Evolutionary conservation across 2,888 invertebrate species (phyloP).

Genomic region (Leptogaster cylindrica): DNA sequence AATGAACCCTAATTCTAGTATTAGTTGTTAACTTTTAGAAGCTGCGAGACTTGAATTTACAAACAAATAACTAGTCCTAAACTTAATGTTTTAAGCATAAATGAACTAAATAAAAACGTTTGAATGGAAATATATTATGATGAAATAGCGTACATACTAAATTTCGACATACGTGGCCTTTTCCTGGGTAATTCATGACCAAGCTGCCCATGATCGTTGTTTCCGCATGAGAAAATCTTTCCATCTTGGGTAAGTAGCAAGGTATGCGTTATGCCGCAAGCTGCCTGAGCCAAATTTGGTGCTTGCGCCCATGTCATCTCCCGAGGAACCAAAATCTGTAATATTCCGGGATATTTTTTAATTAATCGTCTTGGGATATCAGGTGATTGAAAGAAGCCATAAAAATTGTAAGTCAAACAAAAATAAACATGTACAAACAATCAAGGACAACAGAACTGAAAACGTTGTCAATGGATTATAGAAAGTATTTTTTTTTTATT

Average conservation of each 20-base stretch:
- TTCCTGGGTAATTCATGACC: slow-evolving; percentile 74
- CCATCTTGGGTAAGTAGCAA: slow-evolving; percentile 79
- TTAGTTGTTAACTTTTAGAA: too few species aligned
- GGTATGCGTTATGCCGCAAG: slow-evolving; percentile 85
- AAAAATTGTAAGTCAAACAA: background rate
- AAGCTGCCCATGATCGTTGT: slow-evolving; percentile 90
- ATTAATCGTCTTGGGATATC: background rate
- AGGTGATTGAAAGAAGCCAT: background rate
- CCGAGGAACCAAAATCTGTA: slow-evolving; percentile 70
- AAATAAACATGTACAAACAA: background rate
- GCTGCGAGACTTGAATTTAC: too few species aligned
- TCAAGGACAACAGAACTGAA: background rate
- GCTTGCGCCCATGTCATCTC: slow-evolving; percentile 69
- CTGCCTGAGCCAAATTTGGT: slow-evolving; percentile 64
- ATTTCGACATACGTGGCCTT: slow-evolving; percentile 71
- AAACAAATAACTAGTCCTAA: too few species aligned
- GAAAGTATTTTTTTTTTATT: too few species aligned
- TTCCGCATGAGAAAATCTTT: slow-evolving; percentile 87
- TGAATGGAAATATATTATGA: too few species aligned
- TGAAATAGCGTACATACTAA: slow-evolving; percentile 64
- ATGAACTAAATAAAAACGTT: too few species aligned
- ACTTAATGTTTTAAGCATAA: too few species aligned
- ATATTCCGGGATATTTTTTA: background rate
- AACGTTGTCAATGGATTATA: too few species aligned
- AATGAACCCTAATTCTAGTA: too few species aligned